Base-by-base conservation (phyloP, 64 coral and sea anemone genomes). In the Acropora yongei region DNA sequence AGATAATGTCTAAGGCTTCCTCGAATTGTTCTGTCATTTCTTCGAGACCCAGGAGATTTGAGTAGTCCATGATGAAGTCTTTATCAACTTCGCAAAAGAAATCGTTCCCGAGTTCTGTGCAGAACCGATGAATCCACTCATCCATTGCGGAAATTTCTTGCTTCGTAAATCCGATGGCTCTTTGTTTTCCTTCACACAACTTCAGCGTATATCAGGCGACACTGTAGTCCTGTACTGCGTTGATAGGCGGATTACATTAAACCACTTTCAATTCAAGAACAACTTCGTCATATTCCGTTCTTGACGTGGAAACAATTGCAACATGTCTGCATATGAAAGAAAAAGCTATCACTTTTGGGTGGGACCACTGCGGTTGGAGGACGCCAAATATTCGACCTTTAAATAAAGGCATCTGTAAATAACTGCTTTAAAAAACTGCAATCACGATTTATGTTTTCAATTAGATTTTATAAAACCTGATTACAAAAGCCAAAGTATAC, bases 1-100 rank as follows among this genome's bases (percentile, higher is more conserved):
- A 75, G 58, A 96, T 89, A 47, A 93, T 66, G 63, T 90, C 77
- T 8, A 96, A 53, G 11, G 87, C 87, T 19, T 96, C 91, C 2
- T 87, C 84, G 75, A 96, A 89, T 44, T 80, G 79, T 11, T 17
- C 74, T 1, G 93, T 87, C 86, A 93, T 86, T 83, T 96, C 95
- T 55, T 96, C 91, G 6, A 96, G 72, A 45, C 85, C 91, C 44
- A 93, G 74, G 18, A 96, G 87, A 58, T 96, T 96, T 1, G 95
- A 86, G 61, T 68, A 87, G 48, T 96, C 95, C 63, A 86, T 80
- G n/a, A 96, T 79, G 67, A 93, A 96, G 16, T 96, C 95, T 46
- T 89, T 92, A 43, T 96, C 95, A 39, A 96, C 87, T 79, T 96
- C 95, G 75, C 90, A 92, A 19, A 96, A 96, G 43, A 92, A 96